Base-by-base conservation (phyloP, 2,113 vertebrate species). In the Epinephelus lanceolatus region DNA sequence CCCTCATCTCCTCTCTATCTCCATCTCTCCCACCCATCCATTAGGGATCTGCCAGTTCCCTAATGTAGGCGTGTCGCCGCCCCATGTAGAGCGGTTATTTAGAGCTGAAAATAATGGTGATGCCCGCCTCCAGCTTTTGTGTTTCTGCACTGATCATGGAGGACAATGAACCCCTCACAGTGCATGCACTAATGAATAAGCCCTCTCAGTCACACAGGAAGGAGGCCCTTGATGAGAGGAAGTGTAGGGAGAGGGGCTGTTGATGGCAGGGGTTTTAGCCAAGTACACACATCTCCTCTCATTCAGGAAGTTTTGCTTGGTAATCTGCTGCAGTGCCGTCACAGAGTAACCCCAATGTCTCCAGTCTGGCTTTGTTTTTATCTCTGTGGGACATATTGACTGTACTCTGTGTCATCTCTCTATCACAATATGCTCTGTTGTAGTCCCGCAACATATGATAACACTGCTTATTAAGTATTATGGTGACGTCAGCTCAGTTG, bases 101-200 rank as follows among this genome's bases (percentile, higher is more conserved):
- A 92, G 90, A 87, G 88, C 91, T 92, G 93, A 92, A 91, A 90
- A 86, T 93, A 92, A 94, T 93, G 87, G 87, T 33, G 55, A 68
- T 74, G 79, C 83, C 93, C 86, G 91, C 93, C 92, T 89, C 79
- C 86, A 85, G 86, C 70, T 83, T 93, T 93, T 93, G 91, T 94
- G 89, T 84, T 83, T 83, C 76, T 80, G 73, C 80, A 49, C 63
- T 71, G 91, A 93, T 91, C 92, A 86, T 62, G 21, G 89, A 81
- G 92, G 86, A 93, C 92, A 94, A 93, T 92, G 83, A 91, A 88
- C 79, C 90, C 84, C 91, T 94, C 87, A 83, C 87, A 89, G 91
- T 73, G 90, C 52, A 12, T 21, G 57, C 86, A 87, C 90, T 94
- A 94, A 95, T 94, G 93, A 95, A 93, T 88, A 86, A 92, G 91